Base-by-base conservation (phyloP, 2,888 invertebrate genomes). In the Pseudoips prasinana region DNA sequence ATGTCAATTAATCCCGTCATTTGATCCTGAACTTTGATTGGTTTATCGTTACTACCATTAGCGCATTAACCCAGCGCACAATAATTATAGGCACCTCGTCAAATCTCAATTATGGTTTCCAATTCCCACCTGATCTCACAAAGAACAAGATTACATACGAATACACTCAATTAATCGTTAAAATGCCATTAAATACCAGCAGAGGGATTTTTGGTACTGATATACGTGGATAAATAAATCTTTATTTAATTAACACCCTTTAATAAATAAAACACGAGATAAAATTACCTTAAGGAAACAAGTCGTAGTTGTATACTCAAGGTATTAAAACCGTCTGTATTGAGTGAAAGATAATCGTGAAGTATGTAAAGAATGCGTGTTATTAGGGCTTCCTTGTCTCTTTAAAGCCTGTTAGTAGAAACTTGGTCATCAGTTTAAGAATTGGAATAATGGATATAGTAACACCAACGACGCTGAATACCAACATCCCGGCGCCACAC, bases 161-260 rank as follows among this genome's bases (percentile, higher is more conserved):
- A 14, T 14, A 2, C 14, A 14, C 37, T 47, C 50, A 56, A 58
- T 64, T 62, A 63, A 40, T 36, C 18, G 37, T 52, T 59, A 63
- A 62, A 65, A 64, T 64, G 58, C 47, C 49, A 59, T 34, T 48
- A 56, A 57, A 50, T 49, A 50, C 50, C 52, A 46, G 46, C 50
- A 5, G 14, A 3, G 2, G 14, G 5, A 14, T n/a, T n/a, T n/a
- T n/a, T n/a, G n/a, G n/a, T 14, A 14, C 3, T 5, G 14, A 14
- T 14, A 5, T 5, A 14, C 5, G 5, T 5, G 5, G 14, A 14
- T 53, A 59, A 59, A 60, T 57, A 57, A 58, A 68, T 67, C 58
- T 64, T 64, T 56, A 64, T 60, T 67, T 68, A 67, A 73, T 71
- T 74, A 58, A 70, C 63, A 40, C 53, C 47, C n/a, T n/a, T 14